Evolutionary conservation across 2,888 invertebrate genomes (phyloP).

Genomic region (Dynastes tityus): DNA sequence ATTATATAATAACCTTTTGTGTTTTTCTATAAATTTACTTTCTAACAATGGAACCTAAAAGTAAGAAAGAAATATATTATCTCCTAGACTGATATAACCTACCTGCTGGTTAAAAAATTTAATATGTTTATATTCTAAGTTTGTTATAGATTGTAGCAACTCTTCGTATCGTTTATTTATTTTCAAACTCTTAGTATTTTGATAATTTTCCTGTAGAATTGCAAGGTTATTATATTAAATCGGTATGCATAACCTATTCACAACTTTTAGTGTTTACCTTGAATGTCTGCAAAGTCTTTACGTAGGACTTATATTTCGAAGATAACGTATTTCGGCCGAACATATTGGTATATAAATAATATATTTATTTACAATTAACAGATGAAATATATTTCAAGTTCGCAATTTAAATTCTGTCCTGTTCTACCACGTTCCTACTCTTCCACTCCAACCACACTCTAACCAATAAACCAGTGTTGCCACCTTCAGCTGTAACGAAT

Average conservation of each 20-base stretch:
- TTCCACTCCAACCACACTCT: no score
- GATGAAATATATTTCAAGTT: no score
- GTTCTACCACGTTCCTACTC: no score
- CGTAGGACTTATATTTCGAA: conserved; percentile 55
- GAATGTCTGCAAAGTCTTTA: conserved; percentile 53
- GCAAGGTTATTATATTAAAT: neutral
- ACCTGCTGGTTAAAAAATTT: neutral
- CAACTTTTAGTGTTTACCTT: conserved; percentile 53
- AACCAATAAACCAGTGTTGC: no score
- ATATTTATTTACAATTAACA: neutral
- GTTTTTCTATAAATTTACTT: conserved; percentile 32
- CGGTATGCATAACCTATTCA: conserved; percentile 17
- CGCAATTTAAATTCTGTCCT: no score
- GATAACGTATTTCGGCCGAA: conserved; percentile 54
- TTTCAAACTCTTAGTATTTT: neutral
- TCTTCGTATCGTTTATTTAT: conserved; percentile 20
- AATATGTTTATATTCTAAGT: conserved; percentile 3
- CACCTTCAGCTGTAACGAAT: no score
- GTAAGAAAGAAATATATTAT: neutral
- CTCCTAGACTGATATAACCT: neutral
- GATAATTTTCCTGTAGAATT: conserved; percentile 16
- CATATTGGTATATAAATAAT: conserved; percentile 51
- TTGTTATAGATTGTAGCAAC: neutral
- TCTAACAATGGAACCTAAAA: conserved; percentile 27
- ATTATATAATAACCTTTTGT: conserved; percentile 33